Conservation (phyloP, 2,113 vertebrate species). For the Neodontobutis hainanensis region DNA sequence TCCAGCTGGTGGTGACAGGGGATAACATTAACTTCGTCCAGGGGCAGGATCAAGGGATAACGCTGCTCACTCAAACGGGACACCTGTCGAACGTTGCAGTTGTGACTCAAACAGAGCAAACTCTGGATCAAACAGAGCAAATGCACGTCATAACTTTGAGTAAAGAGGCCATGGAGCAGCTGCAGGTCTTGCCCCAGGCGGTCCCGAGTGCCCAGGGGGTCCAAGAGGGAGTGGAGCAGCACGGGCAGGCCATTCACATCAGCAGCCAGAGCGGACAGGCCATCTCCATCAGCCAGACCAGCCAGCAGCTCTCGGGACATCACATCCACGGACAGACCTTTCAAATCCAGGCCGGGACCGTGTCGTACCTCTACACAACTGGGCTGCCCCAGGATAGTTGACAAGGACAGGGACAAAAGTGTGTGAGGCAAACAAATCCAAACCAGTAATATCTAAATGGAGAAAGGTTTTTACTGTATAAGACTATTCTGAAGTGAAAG, state of each 20-base stretch:
- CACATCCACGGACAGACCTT: slow-evolving; percentile 81
- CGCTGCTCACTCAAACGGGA: slow-evolving; percentile 83
- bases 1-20: slow-evolving; percentile 89
- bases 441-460: too few species aligned
- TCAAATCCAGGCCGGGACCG: slow-evolving; percentile 80
- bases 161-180: slow-evolving; percentile 89
- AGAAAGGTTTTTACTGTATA: too few species aligned
- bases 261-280: slow-evolving; percentile 72
- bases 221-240: slow-evolving; percentile 47
- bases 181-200: slow-evolving; percentile 80
- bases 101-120: slow-evolving; percentile 67
- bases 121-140: slow-evolving; percentile 82
- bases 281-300: slow-evolving; percentile 78
- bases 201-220: slow-evolving; percentile 56
- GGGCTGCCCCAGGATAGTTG: slow-evolving; percentile 64
- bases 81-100: slow-evolving; percentile 85
- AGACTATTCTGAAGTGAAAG: too few species aligned
- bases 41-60: slow-evolving; percentile 83
- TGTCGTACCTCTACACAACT: slow-evolving; percentile 78
- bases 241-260: slow-evolving; percentile 66
- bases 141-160: slow-evolving; percentile 94
- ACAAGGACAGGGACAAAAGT: background rate
- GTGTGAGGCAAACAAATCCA: too few species aligned
- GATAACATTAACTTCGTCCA: slow-evolving; percentile 87
- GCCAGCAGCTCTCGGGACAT: slow-evolving; percentile 73